Conservation (phyloP, 2,113 vertebrate species). For the Tiliqua scincoides region DNA sequence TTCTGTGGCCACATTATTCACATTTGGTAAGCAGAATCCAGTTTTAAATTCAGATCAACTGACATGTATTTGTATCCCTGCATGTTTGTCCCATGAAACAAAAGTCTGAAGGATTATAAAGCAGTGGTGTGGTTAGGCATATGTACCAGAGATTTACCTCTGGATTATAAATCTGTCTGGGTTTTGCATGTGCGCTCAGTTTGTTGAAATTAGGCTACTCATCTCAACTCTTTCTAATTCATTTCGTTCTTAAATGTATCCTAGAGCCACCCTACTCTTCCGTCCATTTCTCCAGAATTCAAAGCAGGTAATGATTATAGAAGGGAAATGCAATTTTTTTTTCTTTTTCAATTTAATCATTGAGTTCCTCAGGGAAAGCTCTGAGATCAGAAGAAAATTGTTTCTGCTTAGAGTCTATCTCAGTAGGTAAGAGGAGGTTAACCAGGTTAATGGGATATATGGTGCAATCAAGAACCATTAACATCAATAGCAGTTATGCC, state of each 20-base stretch:
- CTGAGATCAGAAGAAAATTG: slow-evolving; percentile 15
- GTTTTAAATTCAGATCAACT: not conserved
- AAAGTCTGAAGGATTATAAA: not conserved
- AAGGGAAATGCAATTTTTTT: slow-evolving; percentile 26
- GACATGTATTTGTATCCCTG: not conserved
- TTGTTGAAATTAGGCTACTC: not conserved
- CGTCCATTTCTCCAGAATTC: slow-evolving; percentile 28
- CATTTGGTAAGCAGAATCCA: not conserved
- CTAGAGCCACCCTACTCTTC: slow-evolving; percentile 40
- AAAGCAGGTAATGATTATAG: slow-evolving; percentile 34
- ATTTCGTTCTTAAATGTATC: slow-evolving; percentile 39
- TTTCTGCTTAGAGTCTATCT: not conserved
- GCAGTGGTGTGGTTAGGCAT: not conserved
- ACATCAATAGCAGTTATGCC: not conserved
- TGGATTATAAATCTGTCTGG: not conserved
- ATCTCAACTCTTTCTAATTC: not conserved
- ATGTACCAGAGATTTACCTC: not conserved
- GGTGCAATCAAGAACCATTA: not conserved
- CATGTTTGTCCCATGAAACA: not conserved
- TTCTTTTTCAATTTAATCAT: slow-evolving; percentile 57
- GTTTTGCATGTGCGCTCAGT: not conserved
- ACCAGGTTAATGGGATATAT: not conserved
- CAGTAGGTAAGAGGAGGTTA: slow-evolving; percentile 18
- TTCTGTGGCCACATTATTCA: no score
- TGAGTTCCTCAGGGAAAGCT: not conserved